These are phyloP conservation scores for Mustelus asterias DNA, from an alignment of 2,113 vertebrate genomes.

Conservation along the genomic window DNA sequence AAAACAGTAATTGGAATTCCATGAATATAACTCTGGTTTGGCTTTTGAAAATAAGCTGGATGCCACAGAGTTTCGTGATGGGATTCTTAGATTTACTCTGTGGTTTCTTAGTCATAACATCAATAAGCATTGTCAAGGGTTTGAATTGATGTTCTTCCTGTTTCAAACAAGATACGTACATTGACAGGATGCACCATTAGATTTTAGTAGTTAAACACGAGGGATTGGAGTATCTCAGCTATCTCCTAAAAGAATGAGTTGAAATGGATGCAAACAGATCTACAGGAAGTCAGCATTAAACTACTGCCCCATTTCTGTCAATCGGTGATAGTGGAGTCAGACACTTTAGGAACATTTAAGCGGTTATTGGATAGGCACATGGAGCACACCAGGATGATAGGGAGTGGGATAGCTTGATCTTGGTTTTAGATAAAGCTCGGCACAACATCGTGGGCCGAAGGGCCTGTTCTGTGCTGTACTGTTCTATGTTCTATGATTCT, in stretches of 20 bases:
- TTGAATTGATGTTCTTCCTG: not conserved
- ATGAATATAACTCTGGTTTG: not conserved
- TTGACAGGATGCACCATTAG: too few relatives aligned
- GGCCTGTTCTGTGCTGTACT: too few relatives aligned
- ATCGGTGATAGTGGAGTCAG: too few relatives aligned
- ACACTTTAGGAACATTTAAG: too few relatives aligned
- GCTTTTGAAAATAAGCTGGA: not conserved
- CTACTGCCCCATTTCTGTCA: not conserved
- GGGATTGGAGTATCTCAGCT: not conserved
- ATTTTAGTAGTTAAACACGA: not conserved
- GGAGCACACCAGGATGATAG: too few relatives aligned
- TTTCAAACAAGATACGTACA: too few relatives aligned
- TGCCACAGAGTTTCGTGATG: not conserved
- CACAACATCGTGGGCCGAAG: too few relatives aligned
- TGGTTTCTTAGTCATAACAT: not conserved
- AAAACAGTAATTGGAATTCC: not conserved
- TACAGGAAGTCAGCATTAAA: not conserved
- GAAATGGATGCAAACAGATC: not conserved
- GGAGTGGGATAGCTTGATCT: too few relatives aligned
- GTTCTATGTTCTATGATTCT: too few relatives aligned
- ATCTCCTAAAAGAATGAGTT: not conserved
- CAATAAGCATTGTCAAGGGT: not conserved
- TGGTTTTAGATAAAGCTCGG: too few relatives aligned
- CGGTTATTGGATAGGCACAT: too few relatives aligned
- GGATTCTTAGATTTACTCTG: not conserved